Evolutionary conservation across 2,888 invertebrate genomes (phyloP).

Genomic region (Caenorhabditis panamensis): DNA sequence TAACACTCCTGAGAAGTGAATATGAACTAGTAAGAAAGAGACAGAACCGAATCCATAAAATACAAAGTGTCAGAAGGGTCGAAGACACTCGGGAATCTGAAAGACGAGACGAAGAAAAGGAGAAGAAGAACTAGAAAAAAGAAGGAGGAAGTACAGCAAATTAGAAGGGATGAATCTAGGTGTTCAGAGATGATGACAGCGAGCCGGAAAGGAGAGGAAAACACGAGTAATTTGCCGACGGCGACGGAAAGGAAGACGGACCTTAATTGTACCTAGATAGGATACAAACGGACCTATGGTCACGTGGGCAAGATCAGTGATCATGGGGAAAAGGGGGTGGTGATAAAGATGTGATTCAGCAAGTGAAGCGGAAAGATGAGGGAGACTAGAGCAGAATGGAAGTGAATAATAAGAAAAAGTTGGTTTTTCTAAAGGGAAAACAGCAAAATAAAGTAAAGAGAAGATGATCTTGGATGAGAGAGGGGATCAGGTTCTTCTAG

Average conservation of each 20-base stretch:
- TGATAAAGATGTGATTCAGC: background rate
- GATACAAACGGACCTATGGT: conserved; percentile 24
- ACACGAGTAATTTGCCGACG: conserved; percentile 34
- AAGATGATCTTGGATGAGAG: too few relatives aligned
- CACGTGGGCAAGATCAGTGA: conserved; percentile 15
- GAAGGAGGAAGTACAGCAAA: conserved; percentile 17
- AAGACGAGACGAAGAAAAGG: background rate
- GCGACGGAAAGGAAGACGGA: conserved; percentile 35
- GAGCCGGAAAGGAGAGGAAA: conserved; percentile 11
- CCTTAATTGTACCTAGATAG: conserved; percentile 52
- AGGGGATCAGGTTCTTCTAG: too few relatives aligned
- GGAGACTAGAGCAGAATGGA: too few relatives aligned
- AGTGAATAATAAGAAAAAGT: too few relatives aligned
- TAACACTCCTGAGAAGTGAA: too few relatives aligned
- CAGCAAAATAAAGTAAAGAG: too few relatives aligned
- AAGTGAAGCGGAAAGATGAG: background rate
- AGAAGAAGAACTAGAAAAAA: conserved; percentile 6
- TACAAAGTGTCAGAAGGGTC: background rate
- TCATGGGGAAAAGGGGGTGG: background rate
- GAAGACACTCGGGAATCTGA: background rate
- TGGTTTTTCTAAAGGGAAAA: too few relatives aligned
- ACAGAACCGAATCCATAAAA: background rate
- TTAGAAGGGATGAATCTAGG: conserved; percentile 15
- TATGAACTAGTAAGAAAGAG: background rate
- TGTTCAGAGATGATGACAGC: conserved; percentile 45